Evolutionary conservation across 1,140 invertebrate genomes (phyloP), one percentile per base, ranked within the genome.

Genomic region (Microvelia longipes): DNA sequence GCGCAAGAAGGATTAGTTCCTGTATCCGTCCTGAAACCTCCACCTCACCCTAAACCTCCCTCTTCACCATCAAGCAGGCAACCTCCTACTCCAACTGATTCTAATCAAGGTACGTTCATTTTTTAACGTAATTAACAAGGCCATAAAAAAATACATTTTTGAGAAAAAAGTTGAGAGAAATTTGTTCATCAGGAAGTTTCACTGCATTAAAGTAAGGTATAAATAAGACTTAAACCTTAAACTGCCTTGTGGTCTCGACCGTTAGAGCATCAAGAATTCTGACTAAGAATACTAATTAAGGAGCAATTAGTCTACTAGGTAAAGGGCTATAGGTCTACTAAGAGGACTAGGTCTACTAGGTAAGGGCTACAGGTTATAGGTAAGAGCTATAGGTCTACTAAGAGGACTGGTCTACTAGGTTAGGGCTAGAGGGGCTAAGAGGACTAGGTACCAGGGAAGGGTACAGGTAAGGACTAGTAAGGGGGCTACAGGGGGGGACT

Each of bases 1-100:
- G 77, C 79, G 1, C 83, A 84, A 26, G 90, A 93, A 76, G 93
- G 93, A 24, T 83, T 93, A 19, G 92, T 95, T 28, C 93, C 93
- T 1, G 84, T 88, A 1, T 83, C 87, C 70, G 87, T 90, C 68
- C 87, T 95, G 50, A 93, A 94, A 79, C 90, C 91, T 74, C 90
- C 89, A 27, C 85, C 86, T 1, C 78, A 81, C 35, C n/a, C 71
- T 69, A 69, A 50, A 24, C 72, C 63, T 30, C 67, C 65, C 76
- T 83, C 72, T 75, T 84, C 71, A 81, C 83, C 69, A 81, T 83
- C 70, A 69, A 30, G 66, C 19, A 60, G 71, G 15, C 66, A 29
- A 67, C 66, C 66, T 5, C 71, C 68, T 26, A 28, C 62, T 68
- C 61, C 70, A 2, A 64, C 62, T 24, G 25, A 64, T 15, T 2